Evolutionary conservation across 2,113 vertebrate species (phyloP).

Genomic region (Tachycineta bicolor): DNA sequence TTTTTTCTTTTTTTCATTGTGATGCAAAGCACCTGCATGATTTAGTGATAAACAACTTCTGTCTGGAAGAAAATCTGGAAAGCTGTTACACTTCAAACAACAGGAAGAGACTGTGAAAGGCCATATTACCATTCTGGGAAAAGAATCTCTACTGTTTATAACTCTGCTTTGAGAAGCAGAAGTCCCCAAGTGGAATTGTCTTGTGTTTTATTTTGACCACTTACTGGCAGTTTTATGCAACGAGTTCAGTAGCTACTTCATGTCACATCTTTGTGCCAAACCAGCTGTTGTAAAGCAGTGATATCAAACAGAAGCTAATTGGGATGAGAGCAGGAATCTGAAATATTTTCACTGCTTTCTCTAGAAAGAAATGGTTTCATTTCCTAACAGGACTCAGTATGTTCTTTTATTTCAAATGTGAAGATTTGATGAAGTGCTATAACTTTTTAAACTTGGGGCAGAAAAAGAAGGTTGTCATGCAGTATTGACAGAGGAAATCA

Average conservation of each 20-base stretch:
- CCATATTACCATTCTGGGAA: not conserved
- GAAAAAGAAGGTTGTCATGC: not conserved
- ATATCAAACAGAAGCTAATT: not conserved
- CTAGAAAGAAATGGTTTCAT: not conserved
- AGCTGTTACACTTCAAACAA: not conserved
- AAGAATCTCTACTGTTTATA: not conserved
- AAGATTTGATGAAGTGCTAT: not conserved
- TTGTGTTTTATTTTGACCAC: not conserved
- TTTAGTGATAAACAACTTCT: not conserved
- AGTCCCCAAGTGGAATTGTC: not conserved
- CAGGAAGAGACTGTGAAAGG: not conserved
- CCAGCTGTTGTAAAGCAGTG: not conserved
- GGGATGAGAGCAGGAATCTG: not conserved
- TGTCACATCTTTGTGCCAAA: not conserved
- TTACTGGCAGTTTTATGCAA: not conserved
- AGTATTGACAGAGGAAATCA: not conserved
- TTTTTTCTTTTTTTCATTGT: not conserved
- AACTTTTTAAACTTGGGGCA: not conserved
- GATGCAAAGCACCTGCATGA: not conserved
- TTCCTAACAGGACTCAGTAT: not conserved
- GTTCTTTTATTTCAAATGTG: not conserved
- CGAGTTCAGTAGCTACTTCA: not conserved
- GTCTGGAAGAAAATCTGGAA: not conserved
- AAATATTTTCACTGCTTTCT: not conserved
- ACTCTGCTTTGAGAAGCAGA: not conserved